Evolutionary conservation across 2,797 vertebrate species (phyloP), one percentile per base, ranked within the genome.

Genomic region (Poeciliopsis gracilis): DNA sequence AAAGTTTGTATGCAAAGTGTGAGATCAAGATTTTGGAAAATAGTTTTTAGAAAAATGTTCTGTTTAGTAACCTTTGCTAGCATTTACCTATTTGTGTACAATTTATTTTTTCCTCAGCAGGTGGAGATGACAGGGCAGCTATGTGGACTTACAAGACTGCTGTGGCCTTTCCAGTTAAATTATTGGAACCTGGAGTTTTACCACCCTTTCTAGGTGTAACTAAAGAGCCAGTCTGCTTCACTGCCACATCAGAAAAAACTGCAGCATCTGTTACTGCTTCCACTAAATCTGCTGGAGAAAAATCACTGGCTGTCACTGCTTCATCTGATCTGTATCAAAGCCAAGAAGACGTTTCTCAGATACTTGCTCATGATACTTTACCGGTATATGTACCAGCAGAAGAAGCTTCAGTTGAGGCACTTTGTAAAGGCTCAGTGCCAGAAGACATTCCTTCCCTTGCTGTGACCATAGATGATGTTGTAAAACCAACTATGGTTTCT

Each of bases 141-240:
- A 1, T 12, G 9, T 13, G 36, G 63, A 38, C 36, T 67, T 67
- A 12, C 63, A 67, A 67, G 63, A 67, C 63, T 67, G 11, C 20
- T 41, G 63, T 67, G 3, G 36, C 36, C 38, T 67, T 67, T 67
- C 63, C 63, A 13, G 63, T 67, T 25, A 67, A 67, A 67, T 67
- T 25, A 6, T 41, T 11, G 5, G 38, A 25, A 41, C 63, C 36
- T 67, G 38, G 63, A 41, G 10, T 67, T 41, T 67, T 67, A 23
- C 20, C 63, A 41, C 10, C 23, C 23, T 67, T 25, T 23, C 20
- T 25, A 41, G 36, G 9, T 41, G 36, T 38, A 38, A 23, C 8
- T 66, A 41, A 5, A 23, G 36, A 67, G 4, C 63, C 36, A 67
- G 4, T 67, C 36, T 1, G 4, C 36, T 41, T 16, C 36, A 23